phyloP scores from a whole-genome alignment of 2,113 vertebrate species.

The Hystrix cristata region DNA sequence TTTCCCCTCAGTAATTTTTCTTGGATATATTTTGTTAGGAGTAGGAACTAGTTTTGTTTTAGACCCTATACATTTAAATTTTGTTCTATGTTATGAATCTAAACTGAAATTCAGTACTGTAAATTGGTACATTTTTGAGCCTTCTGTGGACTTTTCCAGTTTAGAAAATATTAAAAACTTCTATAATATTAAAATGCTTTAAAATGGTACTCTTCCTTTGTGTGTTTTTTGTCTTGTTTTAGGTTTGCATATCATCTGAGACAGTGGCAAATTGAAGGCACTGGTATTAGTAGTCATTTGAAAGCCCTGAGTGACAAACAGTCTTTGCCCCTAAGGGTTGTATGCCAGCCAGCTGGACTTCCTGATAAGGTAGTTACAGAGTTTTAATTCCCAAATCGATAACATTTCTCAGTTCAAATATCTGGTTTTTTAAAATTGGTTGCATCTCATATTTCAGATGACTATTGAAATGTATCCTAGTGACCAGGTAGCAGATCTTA shows the following conservation, averaged over 20 bases:
- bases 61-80: conserved; percentile 12
- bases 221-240: conserved; percentile 73
- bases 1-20: background rate
- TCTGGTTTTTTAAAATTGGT: conserved; percentile 67
- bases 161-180: conserved; percentile 56
- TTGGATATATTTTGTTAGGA: conserved; percentile 2
- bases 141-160: conserved; percentile 18
- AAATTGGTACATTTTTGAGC: conserved; percentile 21
- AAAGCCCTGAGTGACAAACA: conserved; percentile 99
- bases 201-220: background rate
- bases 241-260: conserved; percentile 99
- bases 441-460: conserved; percentile 92
- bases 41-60: background rate
- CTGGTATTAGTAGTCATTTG: conserved; percentile 98
- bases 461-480: conserved; percentile 99
- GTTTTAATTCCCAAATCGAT: conserved; percentile 36
- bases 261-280: conserved; percentile 99
- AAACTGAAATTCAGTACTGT: background rate
- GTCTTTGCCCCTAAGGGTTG: conserved; percentile 96
- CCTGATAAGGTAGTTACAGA: conserved; percentile 94
- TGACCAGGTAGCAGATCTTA: conserved; percentile 98
- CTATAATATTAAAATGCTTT: background rate
- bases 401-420: background rate
- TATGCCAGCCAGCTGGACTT: conserved; percentile 98
- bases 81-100: background rate